A percentile compares a stretch with the other conserved stretches of the same genome.
phyloP scores from a whole-genome alignment of 2,888 invertebrate species.

The Sesia bembeciformis region DNA sequence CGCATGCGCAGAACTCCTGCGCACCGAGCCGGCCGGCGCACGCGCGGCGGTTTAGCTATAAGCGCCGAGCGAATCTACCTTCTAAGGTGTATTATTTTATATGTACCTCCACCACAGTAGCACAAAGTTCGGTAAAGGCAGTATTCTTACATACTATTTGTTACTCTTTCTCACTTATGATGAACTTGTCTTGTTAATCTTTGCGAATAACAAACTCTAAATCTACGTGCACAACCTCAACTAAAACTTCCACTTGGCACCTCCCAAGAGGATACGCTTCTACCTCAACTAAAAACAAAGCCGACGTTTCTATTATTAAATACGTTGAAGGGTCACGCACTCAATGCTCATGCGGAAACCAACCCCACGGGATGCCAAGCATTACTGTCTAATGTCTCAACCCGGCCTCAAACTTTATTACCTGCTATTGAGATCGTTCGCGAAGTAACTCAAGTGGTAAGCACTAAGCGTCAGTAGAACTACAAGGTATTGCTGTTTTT shows the following conservation, averaged over 20 bases:
- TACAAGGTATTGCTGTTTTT: background rate
- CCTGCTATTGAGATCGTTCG: slow-evolving; percentile 15
- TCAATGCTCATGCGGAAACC: background rate
- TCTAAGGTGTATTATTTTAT: too few species aligned
- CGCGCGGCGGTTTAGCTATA: too few species aligned
- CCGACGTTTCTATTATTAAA: background rate
- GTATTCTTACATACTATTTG: too few species aligned
- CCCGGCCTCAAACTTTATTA: slow-evolving; percentile 18
- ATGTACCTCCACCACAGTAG: too few species aligned
- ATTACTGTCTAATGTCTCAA: slow-evolving; percentile 7
- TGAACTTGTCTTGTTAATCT: too few species aligned
- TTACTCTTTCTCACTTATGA: too few species aligned
- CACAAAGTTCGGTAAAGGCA: too few species aligned
- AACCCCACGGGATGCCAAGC: slow-evolving; percentile 12
- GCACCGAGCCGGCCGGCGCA: too few species aligned
- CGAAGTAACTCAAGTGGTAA: background rate
- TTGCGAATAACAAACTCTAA: too few species aligned
- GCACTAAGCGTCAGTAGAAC: background rate
- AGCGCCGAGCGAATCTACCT: too few species aligned
- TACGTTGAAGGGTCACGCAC: background rate
- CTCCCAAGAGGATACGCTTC: background rate
- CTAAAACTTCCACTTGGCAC: background rate
- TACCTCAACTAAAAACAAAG: background rate
- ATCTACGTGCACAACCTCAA: too few species aligned
- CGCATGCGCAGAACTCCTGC: too few species aligned